Evolutionary conservation across 2,888 invertebrate species (phyloP).

Genomic region (Schizotus pectinicornis): DNA sequence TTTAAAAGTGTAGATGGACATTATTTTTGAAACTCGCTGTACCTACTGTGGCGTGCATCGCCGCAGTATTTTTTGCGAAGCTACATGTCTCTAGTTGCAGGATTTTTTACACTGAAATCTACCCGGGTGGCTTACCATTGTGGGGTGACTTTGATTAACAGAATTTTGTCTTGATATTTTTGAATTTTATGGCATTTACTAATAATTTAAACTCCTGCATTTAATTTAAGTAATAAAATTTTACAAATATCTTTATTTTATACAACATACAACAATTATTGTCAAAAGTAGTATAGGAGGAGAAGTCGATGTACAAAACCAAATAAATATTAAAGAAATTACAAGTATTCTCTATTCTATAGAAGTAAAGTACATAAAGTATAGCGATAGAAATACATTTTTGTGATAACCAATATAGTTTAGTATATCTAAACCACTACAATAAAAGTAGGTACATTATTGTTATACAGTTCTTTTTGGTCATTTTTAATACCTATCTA

Average conservation of each 20-base stretch:
- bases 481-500: constrained; percentile 1
- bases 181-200: neutral
- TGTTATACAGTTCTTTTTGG: constrained; percentile 18
- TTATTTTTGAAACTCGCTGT: too few relatives aligned
- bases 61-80: too few relatives aligned
- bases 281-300: constrained; percentile 50
- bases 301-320: constrained; percentile 26
- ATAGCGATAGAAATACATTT: neutral
- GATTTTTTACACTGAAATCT: too few relatives aligned
- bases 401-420: neutral
- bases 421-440: neutral
- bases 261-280: constrained; percentile 55
- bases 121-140: too few relatives aligned
- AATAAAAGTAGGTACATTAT: constrained; percentile 10
- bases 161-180: neutral
- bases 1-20: too few relatives aligned
- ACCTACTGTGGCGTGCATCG: too few relatives aligned
- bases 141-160: too few relatives aligned
- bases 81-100: too few relatives aligned
- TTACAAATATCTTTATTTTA: constrained; percentile 31
- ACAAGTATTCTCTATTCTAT: constrained; percentile 11
- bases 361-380: constrained; percentile 21
- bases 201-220: too few relatives aligned
- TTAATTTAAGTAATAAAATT: neutral
- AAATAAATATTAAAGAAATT: constrained; percentile 3